Percentiles rank a stretch among this genome's conserved stretches.
Conservation (phyloP, 2,888 invertebrate genomes). For the Chorisops tibialis region DNA sequence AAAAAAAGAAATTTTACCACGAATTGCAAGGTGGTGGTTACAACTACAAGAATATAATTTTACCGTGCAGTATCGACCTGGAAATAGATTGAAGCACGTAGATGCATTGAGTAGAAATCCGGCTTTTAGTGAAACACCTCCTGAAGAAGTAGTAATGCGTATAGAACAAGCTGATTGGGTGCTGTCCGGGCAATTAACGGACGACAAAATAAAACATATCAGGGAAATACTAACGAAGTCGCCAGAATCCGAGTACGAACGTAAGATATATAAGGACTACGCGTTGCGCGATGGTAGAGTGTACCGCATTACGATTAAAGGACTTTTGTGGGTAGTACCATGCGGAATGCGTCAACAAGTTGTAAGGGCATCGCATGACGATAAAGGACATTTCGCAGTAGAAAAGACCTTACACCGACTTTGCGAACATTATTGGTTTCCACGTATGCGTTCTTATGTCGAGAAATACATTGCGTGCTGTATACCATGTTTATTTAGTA, state of each 20-base stretch:
- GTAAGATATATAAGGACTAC: neutral
- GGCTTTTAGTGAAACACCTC: neutral
- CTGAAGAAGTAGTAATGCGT: neutral
- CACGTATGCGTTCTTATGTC: too few species aligned
- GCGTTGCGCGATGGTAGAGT: neutral
- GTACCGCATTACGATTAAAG: neutral
- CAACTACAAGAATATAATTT: too few species aligned
- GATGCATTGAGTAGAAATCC: too few species aligned
- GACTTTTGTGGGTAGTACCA: neutral
- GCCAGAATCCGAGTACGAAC: neutral
- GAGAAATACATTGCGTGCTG: too few species aligned
- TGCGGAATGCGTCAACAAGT: neutral
- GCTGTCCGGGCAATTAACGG: neutral
- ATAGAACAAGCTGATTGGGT: too few species aligned
- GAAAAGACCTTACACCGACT: too few species aligned
- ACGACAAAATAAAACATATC: neutral
- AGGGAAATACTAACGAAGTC: neutral
- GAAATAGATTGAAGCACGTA: too few species aligned
- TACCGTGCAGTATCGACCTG: too few species aligned
- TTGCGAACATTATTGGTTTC: too few species aligned
- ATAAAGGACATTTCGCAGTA: neutral
- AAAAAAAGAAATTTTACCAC: too few species aligned
- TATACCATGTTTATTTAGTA: too few species aligned
- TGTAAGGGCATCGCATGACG: neutral
- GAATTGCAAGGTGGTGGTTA: too few species aligned